A percentile compares a stretch with the other conserved stretches of the same genome.
Conservation (phyloP, 2,113 vertebrate genomes). For the Colaptes auratus region DNA sequence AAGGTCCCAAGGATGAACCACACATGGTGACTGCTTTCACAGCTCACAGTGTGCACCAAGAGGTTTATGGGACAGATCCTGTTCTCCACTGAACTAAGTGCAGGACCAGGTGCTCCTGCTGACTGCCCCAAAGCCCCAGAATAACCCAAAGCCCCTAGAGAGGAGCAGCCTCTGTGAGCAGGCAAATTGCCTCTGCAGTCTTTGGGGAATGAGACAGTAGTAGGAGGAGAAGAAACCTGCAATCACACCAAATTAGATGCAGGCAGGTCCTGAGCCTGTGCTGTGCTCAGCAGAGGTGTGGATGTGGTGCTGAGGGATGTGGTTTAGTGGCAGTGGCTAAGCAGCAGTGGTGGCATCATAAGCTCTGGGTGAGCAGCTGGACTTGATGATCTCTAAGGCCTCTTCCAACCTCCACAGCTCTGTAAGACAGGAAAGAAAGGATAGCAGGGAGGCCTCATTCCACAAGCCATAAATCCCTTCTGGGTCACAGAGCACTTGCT, state of each 20-base stretch:
- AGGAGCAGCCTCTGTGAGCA: not conserved
- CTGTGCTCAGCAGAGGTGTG: not conserved
- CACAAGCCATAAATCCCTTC: constrained; percentile 8
- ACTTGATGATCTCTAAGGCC: too few relatives aligned
- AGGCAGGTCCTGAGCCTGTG: not conserved
- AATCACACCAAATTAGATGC: accelerated
- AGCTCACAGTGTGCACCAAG: not conserved
- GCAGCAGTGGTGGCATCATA: too few relatives aligned
- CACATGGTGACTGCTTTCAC: accelerated
- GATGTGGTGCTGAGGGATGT: too few relatives aligned
- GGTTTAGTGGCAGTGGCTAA: too few relatives aligned
- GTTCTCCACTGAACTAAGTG: not conserved
- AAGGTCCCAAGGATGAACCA: not conserved
- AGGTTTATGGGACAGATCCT: not conserved
- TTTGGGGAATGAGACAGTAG: not conserved
- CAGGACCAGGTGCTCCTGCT: not conserved
- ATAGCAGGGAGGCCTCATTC: not conserved
- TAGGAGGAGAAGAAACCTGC: not conserved
- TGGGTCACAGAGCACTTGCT: constrained; percentile 3
- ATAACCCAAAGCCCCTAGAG: not conserved
- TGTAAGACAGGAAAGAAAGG: not conserved
- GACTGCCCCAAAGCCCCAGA: not conserved
- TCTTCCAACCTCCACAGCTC: too few relatives aligned
- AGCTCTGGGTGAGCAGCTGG: too few relatives aligned
- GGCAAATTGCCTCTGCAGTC: not conserved